Evolutionary conservation across 1,140 invertebrate genomes (phyloP).

Genomic region (Dendrolimus punctatus): DNA sequence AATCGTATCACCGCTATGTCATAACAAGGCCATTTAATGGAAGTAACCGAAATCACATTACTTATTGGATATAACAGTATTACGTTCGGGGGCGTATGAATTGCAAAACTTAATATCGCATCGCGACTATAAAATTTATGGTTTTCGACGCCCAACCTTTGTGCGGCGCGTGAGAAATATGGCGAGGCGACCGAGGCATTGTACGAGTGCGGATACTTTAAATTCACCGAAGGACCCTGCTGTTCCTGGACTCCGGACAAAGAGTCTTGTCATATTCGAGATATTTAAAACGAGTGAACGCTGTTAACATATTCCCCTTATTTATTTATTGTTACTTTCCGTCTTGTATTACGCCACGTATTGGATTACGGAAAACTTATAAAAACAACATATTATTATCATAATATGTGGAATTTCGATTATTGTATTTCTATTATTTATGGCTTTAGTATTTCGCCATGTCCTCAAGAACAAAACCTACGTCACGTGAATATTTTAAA

Average conservation of each 20-base stretch:
- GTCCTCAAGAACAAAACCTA: too few species aligned
- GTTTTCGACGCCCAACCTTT: conserved; percentile 33
- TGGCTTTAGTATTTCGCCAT: too few species aligned
- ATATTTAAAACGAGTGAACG: conserved; percentile 12
- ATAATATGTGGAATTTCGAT: too few species aligned
- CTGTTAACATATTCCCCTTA: conserved; percentile 9
- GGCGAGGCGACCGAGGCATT: conserved; percentile 17
- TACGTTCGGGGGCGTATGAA: conserved; percentile 22
- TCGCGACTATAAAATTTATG: conserved; percentile 41
- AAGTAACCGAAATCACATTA: conserved; percentile 16
- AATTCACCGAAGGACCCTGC: conserved; percentile 36
- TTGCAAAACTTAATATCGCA: conserved; percentile 47
- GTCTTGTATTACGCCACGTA: background rate
- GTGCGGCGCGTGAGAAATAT: conserved; percentile 39
- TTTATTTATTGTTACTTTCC: conserved; percentile 13
- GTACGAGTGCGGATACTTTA: conserved; percentile 27
- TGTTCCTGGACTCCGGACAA: conserved; percentile 27
- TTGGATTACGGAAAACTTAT: conserved; percentile 1
- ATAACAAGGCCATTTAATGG: conserved; percentile 22
- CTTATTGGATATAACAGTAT: conserved; percentile 24
- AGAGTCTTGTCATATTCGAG: conserved; percentile 13
- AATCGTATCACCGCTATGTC: conserved; percentile 13
- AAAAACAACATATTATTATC: too few species aligned
- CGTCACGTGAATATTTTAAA: conserved; percentile 19
- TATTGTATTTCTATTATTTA: too few species aligned